Evolutionary conservation across 1,140 invertebrate genomes (phyloP).

Genomic region (Pararge aegeria): DNA sequence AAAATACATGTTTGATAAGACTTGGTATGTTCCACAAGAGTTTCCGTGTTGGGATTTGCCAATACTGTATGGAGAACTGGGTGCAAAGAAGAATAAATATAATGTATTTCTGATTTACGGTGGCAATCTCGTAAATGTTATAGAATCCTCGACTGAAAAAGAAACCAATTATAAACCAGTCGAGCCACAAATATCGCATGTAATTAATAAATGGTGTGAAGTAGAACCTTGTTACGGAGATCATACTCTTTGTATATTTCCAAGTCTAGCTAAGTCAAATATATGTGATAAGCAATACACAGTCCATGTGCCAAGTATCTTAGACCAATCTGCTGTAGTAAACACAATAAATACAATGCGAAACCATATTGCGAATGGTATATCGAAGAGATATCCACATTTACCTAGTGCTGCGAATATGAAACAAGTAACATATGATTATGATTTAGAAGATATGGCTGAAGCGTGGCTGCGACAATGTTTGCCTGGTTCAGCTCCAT

Average conservation of each 20-base stretch:
- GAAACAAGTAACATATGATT: slow-evolving; percentile 64
- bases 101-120: slow-evolving; percentile 52
- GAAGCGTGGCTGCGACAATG: slow-evolving; percentile 61
- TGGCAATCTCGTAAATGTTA: slow-evolving; percentile 48
- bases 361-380: slow-evolving; percentile 54
- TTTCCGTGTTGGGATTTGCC: slow-evolving; percentile 63
- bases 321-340: slow-evolving; percentile 47
- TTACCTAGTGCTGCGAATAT: slow-evolving; percentile 66
- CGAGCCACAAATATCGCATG: slow-evolving; percentile 21
- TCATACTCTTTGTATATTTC: slow-evolving; percentile 64
- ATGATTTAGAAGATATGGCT: slow-evolving; percentile 61
- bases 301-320: slow-evolving; percentile 41
- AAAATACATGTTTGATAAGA: slow-evolving; percentile 25
- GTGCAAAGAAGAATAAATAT: slow-evolving; percentile 29
- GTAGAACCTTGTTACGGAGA: slow-evolving; percentile 62
- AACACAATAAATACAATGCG: slow-evolving; percentile 68
- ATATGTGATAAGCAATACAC: slow-evolving; percentile 48
- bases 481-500: slow-evolving; percentile 59
- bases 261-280: slow-evolving; percentile 35
- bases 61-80: slow-evolving; percentile 51
- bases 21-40: slow-evolving; percentile 60
- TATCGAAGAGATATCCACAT: slow-evolving; percentile 48
- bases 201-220: slow-evolving; percentile 60
- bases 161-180: slow-evolving; percentile 10
- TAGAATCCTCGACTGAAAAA: slow-evolving; percentile 25